Conservation (phyloP, 2,797 vertebrate species). For the Anguilla megastoma region DNA sequence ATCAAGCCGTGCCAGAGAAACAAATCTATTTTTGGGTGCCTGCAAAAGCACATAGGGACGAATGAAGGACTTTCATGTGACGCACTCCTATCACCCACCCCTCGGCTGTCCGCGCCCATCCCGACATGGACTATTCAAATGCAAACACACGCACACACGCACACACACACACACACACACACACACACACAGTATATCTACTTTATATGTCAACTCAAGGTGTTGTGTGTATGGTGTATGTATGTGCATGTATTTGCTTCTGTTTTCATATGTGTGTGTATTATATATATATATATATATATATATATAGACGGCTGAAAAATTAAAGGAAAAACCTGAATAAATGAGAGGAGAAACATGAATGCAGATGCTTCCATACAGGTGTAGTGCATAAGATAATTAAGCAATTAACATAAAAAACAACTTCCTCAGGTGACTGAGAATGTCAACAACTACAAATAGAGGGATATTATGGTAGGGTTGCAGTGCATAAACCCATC, state of each 20-base stretch:
- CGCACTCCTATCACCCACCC: constrained; percentile 40
- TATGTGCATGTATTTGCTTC: background rate
- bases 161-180: constrained; percentile 25
- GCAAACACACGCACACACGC: constrained; percentile 12
- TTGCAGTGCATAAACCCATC: too few relatives aligned
- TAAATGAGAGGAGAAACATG: too few relatives aligned
- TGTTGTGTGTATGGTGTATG: background rate
- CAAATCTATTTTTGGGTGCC: constrained; percentile 59
- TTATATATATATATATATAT: too few relatives aligned
- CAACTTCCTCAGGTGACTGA: too few relatives aligned
- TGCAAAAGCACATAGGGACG: constrained; percentile 46
- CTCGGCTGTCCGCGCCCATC: constrained; percentile 1
- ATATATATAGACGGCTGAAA: too few relatives aligned
- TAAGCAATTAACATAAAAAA: too few relatives aligned
- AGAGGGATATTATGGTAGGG: too few relatives aligned
- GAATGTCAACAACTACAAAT: too few relatives aligned
- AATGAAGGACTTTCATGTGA: constrained; percentile 46
- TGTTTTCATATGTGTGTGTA: background rate
- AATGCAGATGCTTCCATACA: too few relatives aligned
- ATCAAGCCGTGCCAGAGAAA: constrained; percentile 47
- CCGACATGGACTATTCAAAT: constrained; percentile 8
- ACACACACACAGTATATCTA: constrained; percentile 36
- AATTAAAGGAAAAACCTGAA: too few relatives aligned
- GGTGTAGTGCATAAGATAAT: too few relatives aligned
- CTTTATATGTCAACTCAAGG: background rate